Evolutionary conservation across 2,888 invertebrate genomes (phyloP).

Genomic region (Zelleria hepariella): DNA sequence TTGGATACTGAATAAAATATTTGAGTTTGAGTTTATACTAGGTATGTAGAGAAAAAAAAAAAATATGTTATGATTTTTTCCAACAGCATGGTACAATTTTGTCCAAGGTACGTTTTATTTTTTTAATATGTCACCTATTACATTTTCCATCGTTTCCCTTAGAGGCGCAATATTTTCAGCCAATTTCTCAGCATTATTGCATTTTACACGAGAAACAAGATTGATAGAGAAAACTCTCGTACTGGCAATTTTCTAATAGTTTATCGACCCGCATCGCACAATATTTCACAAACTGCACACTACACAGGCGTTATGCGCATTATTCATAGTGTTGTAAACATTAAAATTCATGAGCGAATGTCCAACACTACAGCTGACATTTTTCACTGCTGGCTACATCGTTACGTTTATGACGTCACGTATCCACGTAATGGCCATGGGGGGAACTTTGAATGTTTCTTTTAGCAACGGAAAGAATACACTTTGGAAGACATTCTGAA

Average conservation of each 20-base stretch:
- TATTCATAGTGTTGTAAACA: conserved; percentile 23
- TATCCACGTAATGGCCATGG: conserved; percentile 35
- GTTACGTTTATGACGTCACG: conserved; percentile 53
- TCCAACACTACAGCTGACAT: conserved; percentile 28
- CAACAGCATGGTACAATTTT: too few species aligned
- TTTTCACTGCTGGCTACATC: conserved; percentile 37
- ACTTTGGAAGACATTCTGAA: background rate
- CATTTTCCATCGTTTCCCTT: background rate
- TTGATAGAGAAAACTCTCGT: background rate
- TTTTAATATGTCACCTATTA: background rate
- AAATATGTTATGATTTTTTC: too few species aligned
- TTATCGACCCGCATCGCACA: background rate
- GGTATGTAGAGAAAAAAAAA: too few species aligned
- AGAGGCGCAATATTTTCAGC: background rate
- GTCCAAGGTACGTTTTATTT: background rate
- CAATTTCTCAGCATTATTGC: background rate
- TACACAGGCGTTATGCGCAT: background rate
- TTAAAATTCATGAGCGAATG: conserved; percentile 59
- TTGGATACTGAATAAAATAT: too few species aligned
- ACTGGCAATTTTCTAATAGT: background rate
- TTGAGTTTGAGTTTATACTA: too few species aligned
- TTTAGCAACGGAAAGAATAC: background rate
- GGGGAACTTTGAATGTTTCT: conserved; percentile 9
- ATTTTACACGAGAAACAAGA: background rate
- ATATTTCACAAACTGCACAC: background rate